These are phyloP conservation scores for Reticulitermes speratus DNA, from an alignment of 1,140 invertebrate genomes.

Conservation along the genomic window DNA sequence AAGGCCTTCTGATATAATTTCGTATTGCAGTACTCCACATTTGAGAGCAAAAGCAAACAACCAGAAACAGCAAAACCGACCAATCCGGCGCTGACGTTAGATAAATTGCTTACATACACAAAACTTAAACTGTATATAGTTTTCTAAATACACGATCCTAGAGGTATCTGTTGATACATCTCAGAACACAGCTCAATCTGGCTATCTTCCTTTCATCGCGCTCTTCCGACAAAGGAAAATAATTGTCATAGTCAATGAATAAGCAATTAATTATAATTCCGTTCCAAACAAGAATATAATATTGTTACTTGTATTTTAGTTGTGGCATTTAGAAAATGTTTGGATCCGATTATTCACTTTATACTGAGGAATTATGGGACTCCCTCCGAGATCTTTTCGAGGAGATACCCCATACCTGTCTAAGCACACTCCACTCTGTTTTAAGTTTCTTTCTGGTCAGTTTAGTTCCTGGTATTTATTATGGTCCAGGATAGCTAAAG, in stretches of 20 bases:
- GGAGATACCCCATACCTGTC: too few relatives aligned
- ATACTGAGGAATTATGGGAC: not conserved
- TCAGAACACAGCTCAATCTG: not conserved
- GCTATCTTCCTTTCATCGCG: not conserved
- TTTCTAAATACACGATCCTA: not conserved
- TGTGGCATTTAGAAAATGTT: not conserved
- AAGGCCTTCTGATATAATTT: too few relatives aligned
- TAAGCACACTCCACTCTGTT: too few relatives aligned
- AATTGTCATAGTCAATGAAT: constrained; percentile 28
- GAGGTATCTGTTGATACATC: not conserved
- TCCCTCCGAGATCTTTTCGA: too few relatives aligned
- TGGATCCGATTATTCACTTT: not conserved
- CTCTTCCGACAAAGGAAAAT: constrained; percentile 24
- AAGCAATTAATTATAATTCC: constrained; percentile 27
- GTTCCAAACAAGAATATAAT: not conserved
- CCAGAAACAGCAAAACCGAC: not conserved
- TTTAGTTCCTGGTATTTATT: too few relatives aligned
- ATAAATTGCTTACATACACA: not conserved
- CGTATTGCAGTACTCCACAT: too few relatives aligned
- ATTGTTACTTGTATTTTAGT: not conserved
- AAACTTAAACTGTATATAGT: constrained; percentile 1
- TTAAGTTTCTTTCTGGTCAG: too few relatives aligned
- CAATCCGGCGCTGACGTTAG: not conserved
- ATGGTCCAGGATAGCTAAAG: too few relatives aligned
- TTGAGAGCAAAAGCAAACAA: too few relatives aligned